Evolutionary conservation across 2,888 invertebrate species (phyloP), one percentile per base, ranked within the genome.

Genomic region (Opisthograptis luteolata): DNA sequence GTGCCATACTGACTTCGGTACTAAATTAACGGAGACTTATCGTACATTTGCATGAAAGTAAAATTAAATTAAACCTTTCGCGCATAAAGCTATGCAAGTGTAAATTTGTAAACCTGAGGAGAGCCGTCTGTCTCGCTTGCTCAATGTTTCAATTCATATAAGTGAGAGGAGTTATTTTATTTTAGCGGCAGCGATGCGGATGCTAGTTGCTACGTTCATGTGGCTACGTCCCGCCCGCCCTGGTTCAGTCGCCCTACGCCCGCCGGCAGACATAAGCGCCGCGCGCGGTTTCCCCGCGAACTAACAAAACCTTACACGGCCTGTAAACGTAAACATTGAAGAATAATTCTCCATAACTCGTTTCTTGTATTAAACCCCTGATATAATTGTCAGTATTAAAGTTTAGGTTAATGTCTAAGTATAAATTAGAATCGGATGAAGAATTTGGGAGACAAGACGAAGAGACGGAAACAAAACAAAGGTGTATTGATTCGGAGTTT

Each of bases 291-390:
- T 39, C 55, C 36, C 46, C 65, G 48, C 65, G 68, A 70, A 77
- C 74, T 79, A 79, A 81, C 82, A 78, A 86, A 86, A 87, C 87
- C 87, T 84, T 63, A 66, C 64, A 71, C 72, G 70, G 73, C 74
- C 78, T 78, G 70, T 53, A 65, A 52, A 66, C 58, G 64, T 55
- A 60, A 70, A 68, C 66, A 70, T 58, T 53, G 50, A 6, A 25
- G 5, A 34, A 39, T 17, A 34, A 51, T 36, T 34, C 39, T 47
- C 46, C 48, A 36, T 49, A 43, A 15, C 30, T 36, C 10, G 28
- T 51, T 56, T 52, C 30, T 51, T 54, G 32, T 55, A 50, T 55
- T 45, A 55, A 56, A 42, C 53, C 27, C n/a, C 5, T 15, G 9
- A 3, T 40, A 40, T 44, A 49, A 27, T 34, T 22, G 12, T 14